Evolutionary conservation across 2,888 invertebrate species (phyloP).

Genomic region (Drosophila nr. perissopoda): DNA sequence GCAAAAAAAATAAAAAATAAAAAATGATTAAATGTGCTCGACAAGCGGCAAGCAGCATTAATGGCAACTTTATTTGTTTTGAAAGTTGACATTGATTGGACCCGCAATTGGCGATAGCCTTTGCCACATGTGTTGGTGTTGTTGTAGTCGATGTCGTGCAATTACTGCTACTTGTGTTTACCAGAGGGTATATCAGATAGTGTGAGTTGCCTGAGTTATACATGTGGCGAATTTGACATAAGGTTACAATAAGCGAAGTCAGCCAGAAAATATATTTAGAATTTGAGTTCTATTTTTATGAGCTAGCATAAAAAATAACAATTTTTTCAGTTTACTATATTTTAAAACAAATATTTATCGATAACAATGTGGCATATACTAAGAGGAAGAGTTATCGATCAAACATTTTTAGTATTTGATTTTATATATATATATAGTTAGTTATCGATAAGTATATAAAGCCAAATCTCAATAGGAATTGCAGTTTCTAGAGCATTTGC

Average conservation of each 20-base stretch:
- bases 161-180: constrained; percentile 9
- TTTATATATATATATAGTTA: background rate
- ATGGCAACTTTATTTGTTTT: constrained; percentile 76
- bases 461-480: background rate
- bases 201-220: background rate
- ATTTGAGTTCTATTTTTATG: background rate
- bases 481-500: background rate
- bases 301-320: background rate
- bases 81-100: constrained; percentile 81
- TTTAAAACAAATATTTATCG: background rate
- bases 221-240: background rate
- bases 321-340: background rate
- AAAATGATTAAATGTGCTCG: constrained; percentile 47
- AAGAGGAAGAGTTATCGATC: background rate
- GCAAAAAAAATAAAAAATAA: constrained; percentile 18
- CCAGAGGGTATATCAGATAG: constrained; percentile 3
- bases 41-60: constrained; percentile 55
- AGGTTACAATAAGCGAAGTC: background rate
- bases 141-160: constrained; percentile 3
- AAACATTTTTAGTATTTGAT: background rate
- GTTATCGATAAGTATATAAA: background rate
- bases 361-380: background rate
- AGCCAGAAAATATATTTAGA: background rate
- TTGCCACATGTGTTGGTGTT: constrained; percentile 6
- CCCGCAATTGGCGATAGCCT: constrained; percentile 68